Conservation (phyloP, 2,888 invertebrate genomes). For the Aproaerema taeniolella region DNA sequence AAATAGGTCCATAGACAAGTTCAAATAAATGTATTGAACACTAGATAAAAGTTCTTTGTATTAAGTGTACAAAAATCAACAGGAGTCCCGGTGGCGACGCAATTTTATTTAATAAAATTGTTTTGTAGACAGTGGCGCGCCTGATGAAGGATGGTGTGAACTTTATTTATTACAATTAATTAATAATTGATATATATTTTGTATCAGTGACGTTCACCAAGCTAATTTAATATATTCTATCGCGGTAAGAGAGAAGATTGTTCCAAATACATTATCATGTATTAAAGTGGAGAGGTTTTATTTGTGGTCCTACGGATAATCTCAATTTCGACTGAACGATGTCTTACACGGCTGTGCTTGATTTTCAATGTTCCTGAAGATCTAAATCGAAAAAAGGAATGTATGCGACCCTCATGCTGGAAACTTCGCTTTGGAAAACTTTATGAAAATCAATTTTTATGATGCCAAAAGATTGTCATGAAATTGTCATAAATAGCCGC, state of each 20-base stretch:
- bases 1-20: no score
- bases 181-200: conserved; percentile 62
- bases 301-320: no score
- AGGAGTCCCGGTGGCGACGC: conserved; percentile 37
- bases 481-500: no score
- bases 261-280: conserved; percentile 71
- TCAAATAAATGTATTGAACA: no score
- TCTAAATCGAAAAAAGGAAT: no score
- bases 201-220: conserved; percentile 63
- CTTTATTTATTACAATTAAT: conserved; percentile 50
- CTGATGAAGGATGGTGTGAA: conserved; percentile 36
- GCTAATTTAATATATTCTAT: conserved; percentile 65
- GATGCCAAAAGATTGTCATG: no score
- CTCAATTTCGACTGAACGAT: neutral
- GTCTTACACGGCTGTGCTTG: neutral
- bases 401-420: no score
- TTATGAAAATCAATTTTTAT: no score
- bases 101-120: conserved; percentile 34
- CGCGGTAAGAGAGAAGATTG: conserved; percentile 56
- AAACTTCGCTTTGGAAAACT: no score
- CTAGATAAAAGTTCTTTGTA: no score
- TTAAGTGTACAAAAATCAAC: no score
- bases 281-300: conserved; percentile 30
- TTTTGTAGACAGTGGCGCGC: conserved; percentile 28
- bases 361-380: no score